These are phyloP conservation scores for Prunella fulvescens DNA, from an alignment of 2,113 vertebrate species.

Conservation along the genomic window DNA sequence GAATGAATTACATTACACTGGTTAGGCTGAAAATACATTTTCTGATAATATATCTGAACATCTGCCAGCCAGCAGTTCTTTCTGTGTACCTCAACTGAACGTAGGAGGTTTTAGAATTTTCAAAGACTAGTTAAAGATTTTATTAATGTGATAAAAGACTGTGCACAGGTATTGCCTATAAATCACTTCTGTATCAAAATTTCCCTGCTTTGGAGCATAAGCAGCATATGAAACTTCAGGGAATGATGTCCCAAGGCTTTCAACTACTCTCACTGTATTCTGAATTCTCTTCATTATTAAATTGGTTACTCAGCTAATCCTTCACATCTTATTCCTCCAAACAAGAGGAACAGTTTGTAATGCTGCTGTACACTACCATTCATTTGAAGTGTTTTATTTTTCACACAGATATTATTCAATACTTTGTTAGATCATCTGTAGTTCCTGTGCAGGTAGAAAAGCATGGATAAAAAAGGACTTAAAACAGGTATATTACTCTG, in stretches of 20 bases:
- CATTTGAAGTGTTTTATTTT: slow-evolving; percentile 23
- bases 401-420: not conserved
- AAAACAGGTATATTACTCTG: not conserved
- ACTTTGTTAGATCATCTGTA: not conserved
- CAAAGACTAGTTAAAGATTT: slow-evolving; percentile 50
- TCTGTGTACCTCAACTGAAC: slow-evolving; percentile 3
- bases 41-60: slow-evolving; percentile 51
- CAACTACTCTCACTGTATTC: slow-evolving; percentile 39
- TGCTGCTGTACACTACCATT: not conserved
- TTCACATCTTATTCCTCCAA: slow-evolving; percentile 37
- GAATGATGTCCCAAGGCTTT: slow-evolving; percentile 28
- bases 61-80: slow-evolving; percentile 38
- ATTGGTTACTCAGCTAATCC: slow-evolving; percentile 62
- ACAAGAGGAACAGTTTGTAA: slow-evolving; percentile 50
- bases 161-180: slow-evolving; percentile 49
- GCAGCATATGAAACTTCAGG: slow-evolving; percentile 26
- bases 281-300: slow-evolving; percentile 66
- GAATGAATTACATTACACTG: slow-evolving; percentile 38
- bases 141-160: slow-evolving; percentile 59
- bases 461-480: not conserved
- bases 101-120: slow-evolving; percentile 3
- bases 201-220: slow-evolving; percentile 13
- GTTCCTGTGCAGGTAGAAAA: not conserved
- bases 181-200: slow-evolving; percentile 49
- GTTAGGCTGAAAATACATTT: slow-evolving; percentile 61